These are phyloP conservation scores for Pyrgus malvae DNA, from an alignment of 2,888 invertebrate genomes.

Conservation along the genomic window DNA sequence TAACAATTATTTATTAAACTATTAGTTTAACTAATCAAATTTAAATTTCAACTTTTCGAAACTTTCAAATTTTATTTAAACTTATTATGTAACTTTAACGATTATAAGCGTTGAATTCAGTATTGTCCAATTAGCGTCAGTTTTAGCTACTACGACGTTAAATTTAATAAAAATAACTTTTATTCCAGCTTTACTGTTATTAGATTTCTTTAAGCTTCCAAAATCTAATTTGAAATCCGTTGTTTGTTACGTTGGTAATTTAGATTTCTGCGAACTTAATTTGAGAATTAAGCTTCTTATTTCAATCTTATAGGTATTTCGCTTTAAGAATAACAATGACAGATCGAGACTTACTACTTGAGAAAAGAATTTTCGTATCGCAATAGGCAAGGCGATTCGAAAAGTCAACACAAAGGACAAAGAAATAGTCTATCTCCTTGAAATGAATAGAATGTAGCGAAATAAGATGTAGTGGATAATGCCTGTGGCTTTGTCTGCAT, in stretches of 20 bases:
- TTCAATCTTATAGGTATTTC: constrained; percentile 18
- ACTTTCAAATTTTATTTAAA: too few relatives aligned
- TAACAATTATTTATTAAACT: too few relatives aligned
- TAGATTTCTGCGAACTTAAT: not conserved
- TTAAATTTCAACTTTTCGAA: too few relatives aligned
- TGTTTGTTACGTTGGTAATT: not conserved
- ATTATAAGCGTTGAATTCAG: too few relatives aligned
- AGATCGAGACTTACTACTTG: constrained; percentile 1
- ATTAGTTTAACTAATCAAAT: too few relatives aligned
- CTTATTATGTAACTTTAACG: too few relatives aligned
- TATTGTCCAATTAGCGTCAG: too few relatives aligned
- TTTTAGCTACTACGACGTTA: too few relatives aligned
- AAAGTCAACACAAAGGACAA: constrained; percentile 25
- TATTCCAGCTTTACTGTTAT: too few relatives aligned
- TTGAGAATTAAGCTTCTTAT: not conserved
- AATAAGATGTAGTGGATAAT: constrained; percentile 13
- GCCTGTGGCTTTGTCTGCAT: constrained; percentile 9
- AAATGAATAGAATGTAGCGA: constrained; percentile 20
- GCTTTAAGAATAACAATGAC: constrained; percentile 19
- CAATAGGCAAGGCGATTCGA: constrained; percentile 22
- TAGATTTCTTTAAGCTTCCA: too few relatives aligned
- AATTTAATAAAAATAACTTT: too few relatives aligned
- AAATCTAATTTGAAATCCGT: not conserved
- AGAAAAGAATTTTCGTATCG: constrained; percentile 22
- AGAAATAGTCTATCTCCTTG: constrained; percentile 25